Conservation (phyloP, 37 sponge, comb jelly and placozoan genomes). For the Theonella swinhoei region DNA sequence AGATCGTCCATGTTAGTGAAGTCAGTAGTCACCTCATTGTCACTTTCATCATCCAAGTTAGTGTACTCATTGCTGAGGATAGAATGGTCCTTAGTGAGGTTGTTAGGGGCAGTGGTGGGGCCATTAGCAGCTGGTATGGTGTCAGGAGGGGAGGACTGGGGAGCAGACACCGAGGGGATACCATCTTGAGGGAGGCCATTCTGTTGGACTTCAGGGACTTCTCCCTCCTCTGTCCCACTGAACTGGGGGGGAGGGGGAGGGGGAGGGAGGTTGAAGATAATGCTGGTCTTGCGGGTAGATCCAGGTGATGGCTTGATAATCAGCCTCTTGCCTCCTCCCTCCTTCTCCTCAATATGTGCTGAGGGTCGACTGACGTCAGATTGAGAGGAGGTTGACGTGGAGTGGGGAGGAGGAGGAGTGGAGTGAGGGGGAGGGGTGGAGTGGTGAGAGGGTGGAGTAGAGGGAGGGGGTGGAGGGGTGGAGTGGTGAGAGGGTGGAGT, state of each 20-base stretch:
- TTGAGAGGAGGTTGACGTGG: not conserved
- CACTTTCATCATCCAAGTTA: slow-evolving; percentile 25
- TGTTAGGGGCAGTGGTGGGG: not conserved
- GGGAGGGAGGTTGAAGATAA: slow-evolving; percentile 67
- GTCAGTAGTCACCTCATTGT: not conserved
- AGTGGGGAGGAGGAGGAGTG: not conserved
- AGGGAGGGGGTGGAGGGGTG: no score
- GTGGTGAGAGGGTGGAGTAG: not conserved
- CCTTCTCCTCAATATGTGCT: not conserved
- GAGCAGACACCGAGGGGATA: not conserved
- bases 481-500: not conserved
- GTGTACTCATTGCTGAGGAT: slow-evolving; percentile 28
- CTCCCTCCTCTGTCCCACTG: not conserved
- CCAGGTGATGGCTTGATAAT: slow-evolving; percentile 59
- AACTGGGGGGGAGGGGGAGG: slow-evolving; percentile 32
- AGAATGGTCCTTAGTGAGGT: not conserved
- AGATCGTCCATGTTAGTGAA: slow-evolving; percentile 22
- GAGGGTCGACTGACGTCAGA: not conserved
- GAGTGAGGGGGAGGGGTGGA: not conserved
- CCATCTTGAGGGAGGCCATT: not conserved
- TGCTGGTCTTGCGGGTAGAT: not conserved
- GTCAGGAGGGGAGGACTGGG: not conserved
- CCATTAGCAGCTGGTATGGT: not conserved
- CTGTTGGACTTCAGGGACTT: not conserved
- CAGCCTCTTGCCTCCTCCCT: slow-evolving; percentile 44